Base-by-base conservation (phyloP, 2,113 vertebrate species). In the Leptobrachium leishanense region DNA sequence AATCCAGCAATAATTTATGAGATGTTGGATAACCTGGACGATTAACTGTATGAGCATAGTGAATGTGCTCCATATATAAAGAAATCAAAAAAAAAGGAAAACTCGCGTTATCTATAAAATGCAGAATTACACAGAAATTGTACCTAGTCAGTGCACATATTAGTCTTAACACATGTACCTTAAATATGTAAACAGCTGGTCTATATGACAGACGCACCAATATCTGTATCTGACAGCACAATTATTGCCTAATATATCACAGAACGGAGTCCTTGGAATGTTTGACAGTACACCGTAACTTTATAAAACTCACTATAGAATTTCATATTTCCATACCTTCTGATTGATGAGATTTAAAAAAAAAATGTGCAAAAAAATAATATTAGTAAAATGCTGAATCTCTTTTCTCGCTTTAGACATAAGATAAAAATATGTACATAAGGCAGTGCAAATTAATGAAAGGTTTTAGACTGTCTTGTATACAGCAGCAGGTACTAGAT, bases 371-470 rank as follows among this genome's bases (percentile, higher is more conserved):
- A 54, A 54, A 54, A 11, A 39, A 42, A 1, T 11, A 66, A 42
- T 41, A 10, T 40, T 13, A 31, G 20, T 31, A 31, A 31, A 31
- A 31, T 31, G 20, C 20, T 31, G 20, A 31, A 73, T 42, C 40
- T 46, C 71, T 41, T 57, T 59, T 59, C 6, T 7, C 8, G 31
- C 39, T n/a, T 4, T 42, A 10, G n/a, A 20, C 41, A 44, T n/a
- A n/a, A 63, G 41, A 20, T 41, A 42, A n/a, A 59, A 42, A 10
- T 62, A 41, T 73, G 40, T 54, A 74, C 55, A 15, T 59, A 63
- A 74, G 72, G 41, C 72, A 62, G 72, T 74, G 55, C 72, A 74
- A 74, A 43, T 63, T 40, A 74, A 74, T 9, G 9, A 6, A 8
- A 5, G 46, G 4, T 5, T 50, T 50, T 50, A 50, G 46, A 42